Evolutionary conservation across 2,797 vertebrate genomes (phyloP).

Genomic region (Telmatherina bonti): DNA sequence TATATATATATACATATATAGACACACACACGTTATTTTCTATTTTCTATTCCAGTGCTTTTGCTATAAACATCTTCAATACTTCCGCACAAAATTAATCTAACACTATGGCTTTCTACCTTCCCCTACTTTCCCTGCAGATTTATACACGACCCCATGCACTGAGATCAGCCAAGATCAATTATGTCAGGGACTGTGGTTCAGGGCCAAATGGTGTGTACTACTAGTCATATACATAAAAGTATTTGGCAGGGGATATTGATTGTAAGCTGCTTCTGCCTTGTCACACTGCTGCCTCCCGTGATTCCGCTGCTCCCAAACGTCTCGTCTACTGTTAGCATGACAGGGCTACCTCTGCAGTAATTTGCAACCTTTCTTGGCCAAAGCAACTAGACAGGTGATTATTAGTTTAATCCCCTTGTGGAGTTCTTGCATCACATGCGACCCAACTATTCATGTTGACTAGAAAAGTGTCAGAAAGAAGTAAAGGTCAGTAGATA

Average conservation of each 20-base stretch:
- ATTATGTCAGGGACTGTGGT: constrained; percentile 56
- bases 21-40: neutral
- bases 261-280: constrained; percentile 65
- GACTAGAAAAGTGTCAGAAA: neutral
- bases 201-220: constrained; percentile 47
- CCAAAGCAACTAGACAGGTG: constrained; percentile 47
- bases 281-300: constrained; percentile 48
- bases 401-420: constrained; percentile 62
- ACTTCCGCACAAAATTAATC: constrained; percentile 27
- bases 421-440: constrained; percentile 50
- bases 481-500: constrained; percentile 14
- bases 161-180: constrained; percentile 56
- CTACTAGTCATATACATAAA: constrained; percentile 67
- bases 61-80: constrained; percentile 23
- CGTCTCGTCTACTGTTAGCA: constrained; percentile 60
- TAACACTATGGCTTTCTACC: neutral
- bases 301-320: constrained; percentile 54
- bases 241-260: constrained; percentile 66
- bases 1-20: too few species aligned
- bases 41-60: constrained; percentile 2
- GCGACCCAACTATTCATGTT: constrained; percentile 18
- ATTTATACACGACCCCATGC: constrained; percentile 43
- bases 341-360: constrained; percentile 60
- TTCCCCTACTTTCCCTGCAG: neutral
- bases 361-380: constrained; percentile 57